phyloP scores from a whole-genome alignment of 1,140 invertebrate genomes.

The Periplaneta americana region DNA sequence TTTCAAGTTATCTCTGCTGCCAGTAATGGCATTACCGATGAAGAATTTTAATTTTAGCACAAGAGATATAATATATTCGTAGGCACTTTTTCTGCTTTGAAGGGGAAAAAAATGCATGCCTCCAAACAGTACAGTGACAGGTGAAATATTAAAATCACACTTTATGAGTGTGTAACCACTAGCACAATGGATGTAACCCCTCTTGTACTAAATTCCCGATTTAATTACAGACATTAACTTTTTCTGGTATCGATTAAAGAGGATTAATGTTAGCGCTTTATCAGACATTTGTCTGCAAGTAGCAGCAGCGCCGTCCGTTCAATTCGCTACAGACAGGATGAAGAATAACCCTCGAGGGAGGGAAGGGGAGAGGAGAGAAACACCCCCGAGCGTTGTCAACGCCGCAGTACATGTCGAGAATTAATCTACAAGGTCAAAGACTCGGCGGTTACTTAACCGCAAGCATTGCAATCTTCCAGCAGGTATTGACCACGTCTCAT shows the following conservation, averaged over 20 bases:
- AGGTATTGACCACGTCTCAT: neutral
- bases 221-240: neutral
- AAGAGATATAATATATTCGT: too few relatives aligned
- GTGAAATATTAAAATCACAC: neutral
- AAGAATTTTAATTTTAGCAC: too few relatives aligned
- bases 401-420: neutral
- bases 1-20: too few relatives aligned
- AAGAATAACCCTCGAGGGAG: neutral
- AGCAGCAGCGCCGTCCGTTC: neutral
- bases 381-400: neutral
- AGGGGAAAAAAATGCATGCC: too few relatives aligned
- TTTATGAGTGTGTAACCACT: neutral
- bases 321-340: neutral
- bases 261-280: neutral
- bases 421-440: neutral
- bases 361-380: neutral
- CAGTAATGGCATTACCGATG: too few relatives aligned
- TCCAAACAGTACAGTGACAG: too few relatives aligned
- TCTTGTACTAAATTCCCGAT: neutral
- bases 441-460: neutral
- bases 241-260: neutral
- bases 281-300: neutral
- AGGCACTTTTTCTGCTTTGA: too few relatives aligned
- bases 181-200: neutral
- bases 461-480: neutral